Percentiles rank a stretch among this genome's conserved stretches.
phyloP scores from a whole-genome alignment of 1,140 invertebrate species.

The Drosophila rufa region DNA sequence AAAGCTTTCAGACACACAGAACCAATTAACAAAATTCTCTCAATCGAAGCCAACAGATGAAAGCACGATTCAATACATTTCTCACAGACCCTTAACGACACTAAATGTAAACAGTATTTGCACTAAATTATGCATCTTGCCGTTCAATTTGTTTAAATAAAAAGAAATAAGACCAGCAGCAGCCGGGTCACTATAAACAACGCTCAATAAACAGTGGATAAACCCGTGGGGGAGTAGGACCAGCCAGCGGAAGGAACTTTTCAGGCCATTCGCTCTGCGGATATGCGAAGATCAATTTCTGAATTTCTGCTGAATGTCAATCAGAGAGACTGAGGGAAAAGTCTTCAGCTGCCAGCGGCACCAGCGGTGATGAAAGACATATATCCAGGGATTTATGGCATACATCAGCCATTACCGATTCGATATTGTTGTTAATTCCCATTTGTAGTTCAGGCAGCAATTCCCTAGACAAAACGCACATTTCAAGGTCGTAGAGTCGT shows the following conservation, averaged over 20 bases:
- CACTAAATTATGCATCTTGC: constrained; percentile 36
- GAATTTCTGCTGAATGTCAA: constrained; percentile 67
- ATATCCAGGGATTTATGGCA: constrained; percentile 35
- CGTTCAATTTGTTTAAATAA: constrained; percentile 32
- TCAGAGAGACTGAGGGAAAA: constrained; percentile 37
- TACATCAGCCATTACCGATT: constrained; percentile 14
- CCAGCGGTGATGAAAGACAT: constrained; percentile 62
- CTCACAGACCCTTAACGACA: constrained; percentile 26
- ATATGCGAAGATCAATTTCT: constrained; percentile 48
- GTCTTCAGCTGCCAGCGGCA: constrained; percentile 3
- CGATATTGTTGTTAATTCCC: not conserved
- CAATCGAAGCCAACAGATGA: constrained; percentile 34
- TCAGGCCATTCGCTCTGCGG: constrained; percentile 23
- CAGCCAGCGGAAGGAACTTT: constrained; percentile 58
- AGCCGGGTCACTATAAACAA: constrained; percentile 61
- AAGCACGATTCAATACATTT: constrained; percentile 10
- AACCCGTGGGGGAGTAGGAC: not conserved
- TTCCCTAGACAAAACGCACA: constrained; percentile 32
- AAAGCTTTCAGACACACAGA: not conserved
- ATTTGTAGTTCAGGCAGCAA: constrained; percentile 10
- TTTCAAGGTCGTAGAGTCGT: constrained; percentile 64
- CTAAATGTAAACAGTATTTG: constrained; percentile 40
- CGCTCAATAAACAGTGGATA: constrained; percentile 34
- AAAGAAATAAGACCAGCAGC: constrained; percentile 9
- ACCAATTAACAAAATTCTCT: constrained; percentile 6